phyloP scores from a whole-genome alignment of 2,888 invertebrate genomes.

The Temnothorax unifasciatus region DNA sequence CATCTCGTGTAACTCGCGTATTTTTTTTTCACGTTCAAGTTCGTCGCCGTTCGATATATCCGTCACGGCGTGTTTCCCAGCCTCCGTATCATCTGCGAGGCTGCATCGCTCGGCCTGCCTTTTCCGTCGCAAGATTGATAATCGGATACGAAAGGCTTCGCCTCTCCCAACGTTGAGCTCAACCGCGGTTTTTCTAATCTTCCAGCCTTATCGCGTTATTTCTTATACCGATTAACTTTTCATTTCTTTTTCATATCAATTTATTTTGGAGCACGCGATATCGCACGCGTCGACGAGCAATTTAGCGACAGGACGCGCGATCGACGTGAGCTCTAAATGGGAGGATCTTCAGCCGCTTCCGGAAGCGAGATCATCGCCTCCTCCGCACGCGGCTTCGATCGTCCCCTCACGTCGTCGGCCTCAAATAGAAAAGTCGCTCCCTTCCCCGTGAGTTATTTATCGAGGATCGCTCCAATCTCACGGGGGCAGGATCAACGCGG shows the following conservation, averaged over 20 bases:
- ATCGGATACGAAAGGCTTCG: background rate
- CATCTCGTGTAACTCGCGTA: conserved; percentile 21
- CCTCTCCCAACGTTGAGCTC: conserved; percentile 7
- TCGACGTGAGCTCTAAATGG: conserved; percentile 13
- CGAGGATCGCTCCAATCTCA: conserved; percentile 3
- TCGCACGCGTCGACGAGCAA: background rate
- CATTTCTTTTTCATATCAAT: background rate
- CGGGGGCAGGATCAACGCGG: conserved; percentile 18
- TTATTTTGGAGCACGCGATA: background rate
- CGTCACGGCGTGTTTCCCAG: background rate
- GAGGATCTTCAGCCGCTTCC: conserved; percentile 10
- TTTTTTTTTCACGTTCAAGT: conserved; percentile 45
- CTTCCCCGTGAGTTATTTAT: background rate
- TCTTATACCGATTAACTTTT: background rate
- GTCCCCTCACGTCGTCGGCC: conserved; percentile 25
- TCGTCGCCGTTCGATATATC: conserved; percentile 48
- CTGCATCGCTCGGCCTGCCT: background rate
- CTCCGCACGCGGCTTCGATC: conserved; percentile 32
- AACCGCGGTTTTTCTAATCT: background rate
- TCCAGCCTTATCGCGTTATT: background rate
- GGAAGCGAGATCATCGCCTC: conserved; percentile 37
- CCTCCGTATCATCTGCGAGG: conserved; percentile 13
- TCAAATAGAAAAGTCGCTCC: conserved; percentile 26
- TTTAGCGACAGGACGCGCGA: conserved; percentile 3
- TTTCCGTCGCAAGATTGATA: background rate